Percentiles rank a stretch among this genome's conserved stretches.
These are phyloP conservation scores for Sacculina carcini DNA, from an alignment of 2,888 invertebrate genomes.

Conservation along the genomic window DNA sequence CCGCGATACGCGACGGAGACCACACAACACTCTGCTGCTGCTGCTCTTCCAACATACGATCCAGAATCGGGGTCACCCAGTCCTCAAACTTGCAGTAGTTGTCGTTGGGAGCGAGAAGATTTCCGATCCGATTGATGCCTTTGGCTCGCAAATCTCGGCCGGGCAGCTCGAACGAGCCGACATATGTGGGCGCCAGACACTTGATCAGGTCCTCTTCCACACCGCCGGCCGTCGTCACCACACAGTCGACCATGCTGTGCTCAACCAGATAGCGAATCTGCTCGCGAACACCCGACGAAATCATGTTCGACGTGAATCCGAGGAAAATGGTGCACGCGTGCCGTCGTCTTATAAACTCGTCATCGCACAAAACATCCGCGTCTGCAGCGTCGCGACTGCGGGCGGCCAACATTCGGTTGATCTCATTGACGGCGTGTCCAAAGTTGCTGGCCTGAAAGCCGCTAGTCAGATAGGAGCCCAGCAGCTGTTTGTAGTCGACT, in stretches of 20 bases:
- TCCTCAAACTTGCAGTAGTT: conserved; percentile 96
- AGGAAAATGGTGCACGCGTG: conserved; percentile 71
- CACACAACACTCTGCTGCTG: conserved; percentile 39
- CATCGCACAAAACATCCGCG: conserved; percentile 1
- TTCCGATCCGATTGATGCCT: conserved; percentile 74
- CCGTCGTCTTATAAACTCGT: conserved; percentile 15
- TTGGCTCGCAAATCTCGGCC: conserved; percentile 47
- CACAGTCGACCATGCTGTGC: conserved; percentile 70
- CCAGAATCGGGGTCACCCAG: conserved; percentile 81
- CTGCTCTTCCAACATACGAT: conserved; percentile 72
- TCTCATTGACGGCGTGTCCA: conserved; percentile 65
- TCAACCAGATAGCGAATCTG: conserved; percentile 61
- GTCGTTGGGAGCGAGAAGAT: conserved; percentile 85
- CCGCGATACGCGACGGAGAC: conserved; percentile 72
- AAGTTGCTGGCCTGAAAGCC: conserved; percentile 98
- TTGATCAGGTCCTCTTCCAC: conserved; percentile 98
- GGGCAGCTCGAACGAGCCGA: conserved; percentile 66
- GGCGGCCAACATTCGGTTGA: conserved; percentile 40
- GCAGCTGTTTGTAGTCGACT: conserved; percentile 52
- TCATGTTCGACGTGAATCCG: conserved; percentile 90
- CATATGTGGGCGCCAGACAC: conserved; percentile 74
- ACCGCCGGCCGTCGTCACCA: conserved; percentile 93
- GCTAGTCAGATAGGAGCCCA: conserved; percentile 46
- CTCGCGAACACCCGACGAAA: conserved; percentile 80
- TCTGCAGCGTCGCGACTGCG: background rate